phyloP scores from a whole-genome alignment of 2,797 vertebrate species.

The Mormyrus hasselquistii region DNA sequence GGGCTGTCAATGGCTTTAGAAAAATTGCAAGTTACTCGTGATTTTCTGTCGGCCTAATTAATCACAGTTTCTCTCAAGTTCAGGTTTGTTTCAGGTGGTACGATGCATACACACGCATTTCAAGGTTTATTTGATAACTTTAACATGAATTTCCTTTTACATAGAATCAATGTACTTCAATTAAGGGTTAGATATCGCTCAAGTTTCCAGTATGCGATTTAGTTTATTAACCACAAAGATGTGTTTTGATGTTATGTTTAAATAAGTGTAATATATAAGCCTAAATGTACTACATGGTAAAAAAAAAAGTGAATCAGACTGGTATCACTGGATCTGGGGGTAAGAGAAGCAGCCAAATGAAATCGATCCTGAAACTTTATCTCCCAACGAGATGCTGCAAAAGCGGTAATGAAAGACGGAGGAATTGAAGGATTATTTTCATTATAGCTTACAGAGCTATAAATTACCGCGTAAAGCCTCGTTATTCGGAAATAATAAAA shows the following conservation, averaged over 20 bases:
- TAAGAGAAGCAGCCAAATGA: not conserved
- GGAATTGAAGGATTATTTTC: not conserved
- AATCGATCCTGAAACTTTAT: not conserved
- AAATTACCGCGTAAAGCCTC: not conserved
- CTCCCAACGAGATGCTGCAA: not conserved
- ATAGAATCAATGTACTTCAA: not conserved
- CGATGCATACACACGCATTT: not conserved
- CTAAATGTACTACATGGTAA: not conserved
- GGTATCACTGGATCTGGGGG: not conserved
- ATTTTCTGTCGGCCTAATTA: not conserved
- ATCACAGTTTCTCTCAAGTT: not conserved
- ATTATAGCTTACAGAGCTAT: not conserved
- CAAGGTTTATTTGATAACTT: not conserved
- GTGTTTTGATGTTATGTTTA: not conserved
- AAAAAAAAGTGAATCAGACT: not conserved
- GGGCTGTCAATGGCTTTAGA: not conserved
- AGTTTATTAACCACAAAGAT: not conserved
- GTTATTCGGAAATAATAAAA: not conserved
- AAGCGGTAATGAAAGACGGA: not conserved
- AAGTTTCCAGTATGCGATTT: not conserved
- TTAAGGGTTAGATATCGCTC: not conserved
- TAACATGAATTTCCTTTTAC: not conserved
- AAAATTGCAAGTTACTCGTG: not conserved
- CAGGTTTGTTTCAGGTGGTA: not conserved
- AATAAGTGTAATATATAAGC: not conserved